Base-by-base conservation (phyloP, 1,140 invertebrate genomes). In the Drosophila varians region DNA sequence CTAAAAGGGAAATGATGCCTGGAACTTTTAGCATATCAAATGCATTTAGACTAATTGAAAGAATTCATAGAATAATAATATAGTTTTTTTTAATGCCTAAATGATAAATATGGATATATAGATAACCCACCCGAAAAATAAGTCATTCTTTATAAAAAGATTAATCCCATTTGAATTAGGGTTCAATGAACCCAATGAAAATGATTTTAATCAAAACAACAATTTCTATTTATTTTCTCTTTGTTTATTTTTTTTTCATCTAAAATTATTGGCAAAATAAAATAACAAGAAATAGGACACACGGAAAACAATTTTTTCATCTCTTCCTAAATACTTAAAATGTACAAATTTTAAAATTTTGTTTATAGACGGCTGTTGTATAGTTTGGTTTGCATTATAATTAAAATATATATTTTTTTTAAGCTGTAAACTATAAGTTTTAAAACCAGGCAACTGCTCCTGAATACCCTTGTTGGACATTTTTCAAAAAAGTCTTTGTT, bases 201-300 rank as follows among this genome's bases (percentile, higher is more conserved):
- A 31, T 18, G 21, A 12, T 55, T 66, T 42, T 3, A 28, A 47
- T 55, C 28, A 40, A 57, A 45, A 34, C 45, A 47, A 47, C 26
- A 42, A 62, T 56, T 56, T 42, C 28, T 31, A 31, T 55, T 58
- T 56, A 40, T 51, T 82, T 71, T 75, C 46, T 61, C 46, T 49
- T 82, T 18, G 49, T 71, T 75, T 76, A 69, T 70, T 69, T 56
- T 70, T 48, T 64, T 57, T 69, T 70, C n/a, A 57, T 70, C 64
- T 70, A 70, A 69, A 68, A 69, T 47, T 69, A 70, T 47, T 76
- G 43, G 79, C 71, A 26, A 80, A 80, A 73, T 77, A 66, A 82
- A 82, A 82, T 71, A 82, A 80, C 78, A 74, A 78, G 48, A 82
- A 77, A 73, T 72, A 60, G 79, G 70, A 64, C 48, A 77, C 65